A percentile compares a stretch with the other conserved stretches of the same genome.
These are phyloP conservation scores for Schrankia costaestrigalis DNA, from an alignment of 2,888 invertebrate species.

Conservation along the genomic window DNA sequence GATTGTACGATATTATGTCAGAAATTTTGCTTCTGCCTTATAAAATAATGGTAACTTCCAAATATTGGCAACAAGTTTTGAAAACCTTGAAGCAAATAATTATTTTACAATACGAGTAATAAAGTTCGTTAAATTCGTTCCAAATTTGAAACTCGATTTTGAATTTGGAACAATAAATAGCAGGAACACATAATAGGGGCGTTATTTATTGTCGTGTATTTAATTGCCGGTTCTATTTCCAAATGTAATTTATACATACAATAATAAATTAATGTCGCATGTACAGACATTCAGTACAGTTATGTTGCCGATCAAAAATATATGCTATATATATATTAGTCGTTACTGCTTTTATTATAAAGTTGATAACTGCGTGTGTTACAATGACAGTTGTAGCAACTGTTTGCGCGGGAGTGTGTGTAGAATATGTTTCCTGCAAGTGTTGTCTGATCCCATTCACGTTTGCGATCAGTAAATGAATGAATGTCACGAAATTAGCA, in stretches of 20 bases:
- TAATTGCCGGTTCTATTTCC: slow-evolving; percentile 54
- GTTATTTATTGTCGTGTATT: slow-evolving; percentile 49
- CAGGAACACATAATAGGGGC: slow-evolving; percentile 39
- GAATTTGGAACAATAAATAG: slow-evolving; percentile 46
- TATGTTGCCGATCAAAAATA: slow-evolving; percentile 24
- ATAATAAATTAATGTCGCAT: slow-evolving; percentile 53
- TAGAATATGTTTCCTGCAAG: slow-evolving; percentile 20
- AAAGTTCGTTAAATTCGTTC: slow-evolving; percentile 28
- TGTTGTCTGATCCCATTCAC: slow-evolving; percentile 69
- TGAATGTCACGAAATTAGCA: slow-evolving; percentile 73
- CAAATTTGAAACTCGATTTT: slow-evolving; percentile 31
- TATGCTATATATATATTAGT: slow-evolving; percentile 11
- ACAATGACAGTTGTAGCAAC: slow-evolving; percentile 8
- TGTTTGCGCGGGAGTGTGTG: slow-evolving; percentile 7
- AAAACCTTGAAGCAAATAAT: slow-evolving; percentile 24
- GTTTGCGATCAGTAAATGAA: slow-evolving; percentile 67
- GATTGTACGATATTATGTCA: slow-evolving; percentile 8
- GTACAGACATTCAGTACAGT: slow-evolving; percentile 28
- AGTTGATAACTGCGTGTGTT: slow-evolving; percentile 15
- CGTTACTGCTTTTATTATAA: slow-evolving; percentile 10
- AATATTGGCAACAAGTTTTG: slow-evolving; percentile 21
- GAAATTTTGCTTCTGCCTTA: slow-evolving; percentile 10
- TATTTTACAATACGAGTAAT: slow-evolving; percentile 27
- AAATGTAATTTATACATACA: slow-evolving; percentile 52
- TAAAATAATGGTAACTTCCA: slow-evolving; percentile 19